Conservation (phyloP, 1,140 invertebrate genomes). For the Dendrolimus kikuchii region DNA sequence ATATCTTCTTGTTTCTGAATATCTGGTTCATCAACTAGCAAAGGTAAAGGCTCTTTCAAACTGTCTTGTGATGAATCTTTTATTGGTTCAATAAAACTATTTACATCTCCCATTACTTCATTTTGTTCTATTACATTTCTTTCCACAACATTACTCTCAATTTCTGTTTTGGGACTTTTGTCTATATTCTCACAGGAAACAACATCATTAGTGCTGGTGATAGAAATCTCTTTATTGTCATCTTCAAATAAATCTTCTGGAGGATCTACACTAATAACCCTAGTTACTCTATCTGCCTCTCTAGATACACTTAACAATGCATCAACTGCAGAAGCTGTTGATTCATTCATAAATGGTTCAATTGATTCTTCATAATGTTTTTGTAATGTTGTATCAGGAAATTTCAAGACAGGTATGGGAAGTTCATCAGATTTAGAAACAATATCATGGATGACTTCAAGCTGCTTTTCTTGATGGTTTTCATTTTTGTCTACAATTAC, state of each 20-base stretch:
- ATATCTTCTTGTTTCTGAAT: no score
- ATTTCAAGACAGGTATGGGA: slow-evolving; percentile 1
- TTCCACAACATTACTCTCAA: slow-evolving; percentile 5
- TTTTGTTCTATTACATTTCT: slow-evolving; percentile 9
- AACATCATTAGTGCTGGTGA: slow-evolving; percentile 14
- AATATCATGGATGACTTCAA: no score
- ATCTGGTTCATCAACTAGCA: no score
- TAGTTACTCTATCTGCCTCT: slow-evolving; percentile 59
- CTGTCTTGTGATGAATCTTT: no score
- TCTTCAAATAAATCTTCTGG: slow-evolving; percentile 66
- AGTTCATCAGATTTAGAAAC: not conserved
- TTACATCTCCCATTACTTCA: not conserved
- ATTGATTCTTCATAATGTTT: slow-evolving; percentile 18
- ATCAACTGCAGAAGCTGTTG: slow-evolving; percentile 60
- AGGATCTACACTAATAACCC: slow-evolving; percentile 52
- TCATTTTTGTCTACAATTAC: no score
- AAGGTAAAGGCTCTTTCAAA: no score
- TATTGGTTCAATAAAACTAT: no score
- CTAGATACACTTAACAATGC: slow-evolving; percentile 57
- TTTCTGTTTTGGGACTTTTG: no score
- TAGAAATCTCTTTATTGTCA: slow-evolving; percentile 36
- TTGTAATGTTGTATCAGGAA: slow-evolving; percentile 10
- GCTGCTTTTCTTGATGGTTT: no score
- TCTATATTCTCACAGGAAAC: slow-evolving; percentile 17
- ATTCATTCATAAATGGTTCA: slow-evolving; percentile 52